Evolutionary conservation across 1,140 invertebrate species (phyloP).

Genomic region (Tetramorium parvispinum): DNA sequence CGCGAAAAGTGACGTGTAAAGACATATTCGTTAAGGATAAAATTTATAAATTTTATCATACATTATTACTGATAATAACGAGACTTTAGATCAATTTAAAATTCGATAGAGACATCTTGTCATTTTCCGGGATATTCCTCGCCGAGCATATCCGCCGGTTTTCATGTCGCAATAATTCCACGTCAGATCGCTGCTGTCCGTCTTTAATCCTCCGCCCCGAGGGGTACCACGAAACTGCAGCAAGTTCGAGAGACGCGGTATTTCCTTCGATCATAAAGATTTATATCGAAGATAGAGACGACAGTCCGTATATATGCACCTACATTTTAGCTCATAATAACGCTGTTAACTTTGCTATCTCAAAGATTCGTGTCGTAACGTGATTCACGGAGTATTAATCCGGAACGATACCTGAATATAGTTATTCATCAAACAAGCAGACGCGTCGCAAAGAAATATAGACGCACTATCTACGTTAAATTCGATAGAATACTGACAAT

Average conservation of each 20-base stretch:
- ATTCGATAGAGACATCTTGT: neutral
- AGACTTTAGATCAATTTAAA: neutral
- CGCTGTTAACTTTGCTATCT: neutral
- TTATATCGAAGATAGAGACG: conserved; percentile 48
- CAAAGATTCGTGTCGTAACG: conserved; percentile 14
- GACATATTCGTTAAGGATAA: neutral
- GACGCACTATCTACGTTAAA: too few species aligned
- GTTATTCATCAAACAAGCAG: neutral
- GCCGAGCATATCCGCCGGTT: neutral
- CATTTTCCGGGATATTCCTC: neutral
- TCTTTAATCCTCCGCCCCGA: neutral
- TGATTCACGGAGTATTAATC: neutral
- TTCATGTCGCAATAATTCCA: conserved; percentile 12
- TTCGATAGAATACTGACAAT: neutral
- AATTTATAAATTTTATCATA: neutral
- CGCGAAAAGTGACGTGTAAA: neutral
- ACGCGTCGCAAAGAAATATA: neutral
- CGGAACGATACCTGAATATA: neutral
- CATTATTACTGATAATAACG: neutral
- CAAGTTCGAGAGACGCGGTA: conserved; percentile 4
- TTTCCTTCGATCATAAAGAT: conserved; percentile 36
- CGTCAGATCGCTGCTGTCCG: neutral
- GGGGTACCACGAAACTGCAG: neutral
- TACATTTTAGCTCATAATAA: conserved; percentile 26
- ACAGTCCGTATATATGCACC: neutral